These are phyloP conservation scores for Vireo griseus DNA, from an alignment of 2,797 vertebrate species.

Conservation along the genomic window DNA sequence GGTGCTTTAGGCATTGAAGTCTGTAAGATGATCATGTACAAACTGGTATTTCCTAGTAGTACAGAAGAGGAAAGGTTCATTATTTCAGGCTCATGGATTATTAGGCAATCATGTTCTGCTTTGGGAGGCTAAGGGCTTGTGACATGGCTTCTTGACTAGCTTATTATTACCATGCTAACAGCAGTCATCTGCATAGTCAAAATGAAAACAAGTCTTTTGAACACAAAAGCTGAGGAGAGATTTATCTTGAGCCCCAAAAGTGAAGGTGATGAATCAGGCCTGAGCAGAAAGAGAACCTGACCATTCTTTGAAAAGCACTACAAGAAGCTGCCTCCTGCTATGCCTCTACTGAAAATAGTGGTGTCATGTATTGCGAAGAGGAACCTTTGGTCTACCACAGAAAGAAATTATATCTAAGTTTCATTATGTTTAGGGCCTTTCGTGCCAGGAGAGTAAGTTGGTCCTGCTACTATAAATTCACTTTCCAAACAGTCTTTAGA, in stretches of 20 bases:
- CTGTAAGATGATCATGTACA: not conserved
- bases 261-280: not conserved
- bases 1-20: not conserved
- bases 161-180: not conserved
- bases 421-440: not conserved
- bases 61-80: not conserved
- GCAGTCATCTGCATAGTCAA: not conserved
- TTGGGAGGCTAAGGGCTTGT: not conserved
- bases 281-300: not conserved
- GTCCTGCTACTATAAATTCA: not conserved
- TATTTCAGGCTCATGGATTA: not conserved
- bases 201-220: not conserved
- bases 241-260: not conserved
- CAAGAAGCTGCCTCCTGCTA: not conserved
- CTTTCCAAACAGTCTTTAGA: not conserved
- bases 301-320: not conserved
- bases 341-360: not conserved
- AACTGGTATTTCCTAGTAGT: not conserved
- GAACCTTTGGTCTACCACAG: not conserved
- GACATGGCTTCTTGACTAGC: not conserved
- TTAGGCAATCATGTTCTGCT: not conserved
- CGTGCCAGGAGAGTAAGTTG: not conserved
- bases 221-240: not conserved
- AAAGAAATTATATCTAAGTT: not conserved
- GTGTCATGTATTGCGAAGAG: not conserved